Evolutionary conservation across 2,888 invertebrate species (phyloP), one percentile per base, ranked within the genome.

Genomic region (Odontomyia ornata): DNA sequence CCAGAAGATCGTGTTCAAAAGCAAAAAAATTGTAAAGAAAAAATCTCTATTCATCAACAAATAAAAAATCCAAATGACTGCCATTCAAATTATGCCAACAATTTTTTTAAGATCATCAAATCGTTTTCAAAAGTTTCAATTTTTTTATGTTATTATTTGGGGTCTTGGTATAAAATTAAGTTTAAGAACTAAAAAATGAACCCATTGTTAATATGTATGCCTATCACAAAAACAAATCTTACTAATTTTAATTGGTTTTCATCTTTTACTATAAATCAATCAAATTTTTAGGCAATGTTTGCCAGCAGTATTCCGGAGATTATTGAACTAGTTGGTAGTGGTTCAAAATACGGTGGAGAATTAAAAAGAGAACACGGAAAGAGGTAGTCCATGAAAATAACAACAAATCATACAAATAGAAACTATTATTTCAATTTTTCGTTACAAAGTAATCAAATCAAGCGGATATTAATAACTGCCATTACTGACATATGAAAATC

Each of bases 221-320:
- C 3, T 5, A 36, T 5, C 3, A 36, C 36, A 36, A 36, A 3
- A 36, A 36, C 36, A 36, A 36, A 36, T 5, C 3, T 9, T 5
- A 36, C 3, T 36, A 36, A 23, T 21, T 15, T 64, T n/a, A 64
- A 76, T 64, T 76, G 69, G 69, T 67, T 69, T 80, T 73, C 27
- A 47, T 71, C 43, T 47, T 71, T 47, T 25, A 71, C 25, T 21
- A 46, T 15, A 69, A 69, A 69, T 69, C 46, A 69, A 69, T 80
- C 79, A 80, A 83, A 85, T 87, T 93, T n/a, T 89, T 94, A 97
- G 97, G 98, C 98, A 91, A 97, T 98, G 93, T 99, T 99, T 95
- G 98, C 98, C 91, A 97, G 97, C 93, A 97, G 97, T 93, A 97
- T 99, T 90, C 98, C 98, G 89, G 98, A 99, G 94, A 98, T 99